Conservation (phyloP, 1,140 invertebrate species). For the Drosophila simulans region DNA sequence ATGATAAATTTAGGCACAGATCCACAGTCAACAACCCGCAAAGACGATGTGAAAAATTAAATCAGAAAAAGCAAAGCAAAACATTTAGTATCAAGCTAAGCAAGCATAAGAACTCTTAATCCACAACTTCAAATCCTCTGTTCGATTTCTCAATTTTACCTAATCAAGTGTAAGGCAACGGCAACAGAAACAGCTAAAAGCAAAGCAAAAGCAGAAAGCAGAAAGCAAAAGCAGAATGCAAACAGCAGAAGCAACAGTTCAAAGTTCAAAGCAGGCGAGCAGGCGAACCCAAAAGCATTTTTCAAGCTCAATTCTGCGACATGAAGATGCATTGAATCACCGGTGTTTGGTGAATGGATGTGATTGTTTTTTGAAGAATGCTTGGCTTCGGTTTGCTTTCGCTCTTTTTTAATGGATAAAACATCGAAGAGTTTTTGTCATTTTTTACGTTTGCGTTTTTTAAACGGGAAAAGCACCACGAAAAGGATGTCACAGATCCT, state of each 20-base stretch:
- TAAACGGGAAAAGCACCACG: constrained; percentile 17
- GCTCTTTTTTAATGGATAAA: constrained; percentile 37
- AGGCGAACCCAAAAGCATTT: constrained; percentile 36
- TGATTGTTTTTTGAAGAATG: constrained; percentile 34
- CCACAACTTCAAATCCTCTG: constrained; percentile 59
- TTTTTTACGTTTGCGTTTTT: constrained; percentile 45
- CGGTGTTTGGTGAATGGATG: constrained; percentile 16
- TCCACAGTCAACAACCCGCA: constrained; percentile 85
- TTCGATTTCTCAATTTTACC: constrained; percentile 64
- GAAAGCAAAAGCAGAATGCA: constrained; percentile 9
- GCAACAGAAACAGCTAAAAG: constrained; percentile 35
- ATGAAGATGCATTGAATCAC: constrained; percentile 34
- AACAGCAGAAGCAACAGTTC: constrained; percentile 33
- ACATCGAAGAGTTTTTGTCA: constrained; percentile 53
- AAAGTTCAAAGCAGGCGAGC: constrained; percentile 37
- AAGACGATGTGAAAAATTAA: constrained; percentile 85
- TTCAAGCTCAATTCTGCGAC: constrained; percentile 39
- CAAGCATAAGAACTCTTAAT: constrained; percentile 60
- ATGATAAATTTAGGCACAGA: constrained; percentile 86
- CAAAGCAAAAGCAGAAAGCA: constrained; percentile 24
- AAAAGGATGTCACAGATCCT: constrained; percentile 28
- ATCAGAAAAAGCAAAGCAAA: constrained; percentile 81
- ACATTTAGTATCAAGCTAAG: constrained; percentile 61
- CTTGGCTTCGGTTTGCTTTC: constrained; percentile 33
- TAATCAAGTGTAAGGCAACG: constrained; percentile 72